Evolutionary conservation across 2,113 vertebrate genomes (phyloP).

Genomic region (Onychorhynchus coronatus): DNA sequence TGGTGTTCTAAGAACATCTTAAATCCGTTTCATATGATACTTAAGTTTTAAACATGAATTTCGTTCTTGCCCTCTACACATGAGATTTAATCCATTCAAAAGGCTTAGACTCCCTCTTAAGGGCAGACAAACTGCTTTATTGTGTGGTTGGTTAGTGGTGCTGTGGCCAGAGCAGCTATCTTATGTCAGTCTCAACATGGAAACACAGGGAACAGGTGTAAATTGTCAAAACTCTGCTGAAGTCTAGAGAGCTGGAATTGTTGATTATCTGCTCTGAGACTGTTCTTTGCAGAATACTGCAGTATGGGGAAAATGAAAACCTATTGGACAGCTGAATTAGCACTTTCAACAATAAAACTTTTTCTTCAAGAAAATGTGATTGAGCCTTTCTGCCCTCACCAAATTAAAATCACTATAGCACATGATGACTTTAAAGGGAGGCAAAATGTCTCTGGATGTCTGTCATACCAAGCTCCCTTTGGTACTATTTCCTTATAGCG

Average conservation of each 20-base stretch:
- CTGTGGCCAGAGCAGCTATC: neutral
- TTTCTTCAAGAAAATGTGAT: neutral
- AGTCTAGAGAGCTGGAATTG: neutral
- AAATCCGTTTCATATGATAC: neutral
- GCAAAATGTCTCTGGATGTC: neutral
- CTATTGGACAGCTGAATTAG: neutral
- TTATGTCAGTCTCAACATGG: neutral
- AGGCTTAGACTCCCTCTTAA: neutral
- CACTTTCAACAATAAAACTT: constrained; percentile 5
- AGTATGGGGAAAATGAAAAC: neutral
- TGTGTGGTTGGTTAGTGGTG: neutral
- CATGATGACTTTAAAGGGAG: neutral
- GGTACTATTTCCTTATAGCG: neutral
- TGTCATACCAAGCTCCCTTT: neutral
- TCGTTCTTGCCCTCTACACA: neutral
- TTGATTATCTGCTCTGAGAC: neutral
- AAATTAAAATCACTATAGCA: neutral
- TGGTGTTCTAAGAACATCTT: constrained; percentile 7
- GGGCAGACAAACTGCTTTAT: neutral
- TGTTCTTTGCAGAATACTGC: neutral
- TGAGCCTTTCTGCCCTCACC: neutral
- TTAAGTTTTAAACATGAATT: neutral
- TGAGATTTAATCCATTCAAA: neutral
- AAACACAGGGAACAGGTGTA: neutral
- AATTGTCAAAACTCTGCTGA: neutral